Evolutionary conservation across 2,888 invertebrate genomes (phyloP).

Genomic region (Melieria picta): DNA sequence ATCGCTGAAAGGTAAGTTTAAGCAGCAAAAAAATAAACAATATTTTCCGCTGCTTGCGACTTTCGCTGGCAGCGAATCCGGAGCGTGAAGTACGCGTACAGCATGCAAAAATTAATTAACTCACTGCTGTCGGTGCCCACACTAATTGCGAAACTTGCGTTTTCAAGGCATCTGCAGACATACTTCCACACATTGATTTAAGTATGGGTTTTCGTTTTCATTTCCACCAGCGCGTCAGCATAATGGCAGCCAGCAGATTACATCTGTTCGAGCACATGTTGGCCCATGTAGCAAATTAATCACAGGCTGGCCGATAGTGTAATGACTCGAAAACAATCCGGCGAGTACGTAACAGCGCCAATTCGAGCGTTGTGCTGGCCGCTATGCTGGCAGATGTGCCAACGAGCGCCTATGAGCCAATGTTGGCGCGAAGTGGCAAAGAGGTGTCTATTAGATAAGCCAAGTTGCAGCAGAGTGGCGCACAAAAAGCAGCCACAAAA

Average conservation of each 20-base stretch:
- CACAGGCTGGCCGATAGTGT: not conserved
- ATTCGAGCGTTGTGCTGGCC: too few species aligned
- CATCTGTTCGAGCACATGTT: not conserved
- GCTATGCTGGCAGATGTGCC: not conserved
- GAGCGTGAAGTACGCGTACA: too few species aligned
- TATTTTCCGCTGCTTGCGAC: too few species aligned
- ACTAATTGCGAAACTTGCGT: slow-evolving; percentile 23
- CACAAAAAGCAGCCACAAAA: not conserved
- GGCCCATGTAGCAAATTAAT: slow-evolving; percentile 8
- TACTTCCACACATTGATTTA: not conserved
- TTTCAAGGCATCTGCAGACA: slow-evolving; percentile 10
- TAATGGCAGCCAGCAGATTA: not conserved
- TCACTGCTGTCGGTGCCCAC: not conserved
- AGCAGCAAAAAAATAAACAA: too few species aligned
- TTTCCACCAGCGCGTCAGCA: not conserved
- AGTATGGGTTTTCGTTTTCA: not conserved
- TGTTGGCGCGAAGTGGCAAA: not conserved
- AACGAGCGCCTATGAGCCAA: not conserved
- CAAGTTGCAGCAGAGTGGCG: not conserved
- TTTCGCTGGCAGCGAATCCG: too few species aligned
- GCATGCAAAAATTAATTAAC: too few species aligned
- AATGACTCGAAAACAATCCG: too few species aligned
- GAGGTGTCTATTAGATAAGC: not conserved
- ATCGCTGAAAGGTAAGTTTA: too few species aligned
- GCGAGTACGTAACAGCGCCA: too few species aligned